Evolutionary conservation across 2,797 vertebrate genomes (phyloP).

Genomic region (Smutsia gigantea): DNA sequence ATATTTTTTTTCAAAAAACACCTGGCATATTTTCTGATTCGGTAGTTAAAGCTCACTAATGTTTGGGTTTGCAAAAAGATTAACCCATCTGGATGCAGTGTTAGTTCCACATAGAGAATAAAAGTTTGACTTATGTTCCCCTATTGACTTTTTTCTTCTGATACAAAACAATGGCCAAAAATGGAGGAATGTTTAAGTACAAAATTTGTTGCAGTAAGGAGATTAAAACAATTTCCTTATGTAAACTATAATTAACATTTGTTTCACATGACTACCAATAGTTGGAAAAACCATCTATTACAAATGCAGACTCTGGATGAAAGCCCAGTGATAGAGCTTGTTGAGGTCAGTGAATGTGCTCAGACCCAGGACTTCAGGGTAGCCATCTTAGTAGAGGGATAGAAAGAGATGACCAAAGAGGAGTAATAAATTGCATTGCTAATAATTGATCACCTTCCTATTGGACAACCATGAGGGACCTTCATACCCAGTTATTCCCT

Average conservation of each 20-base stretch:
- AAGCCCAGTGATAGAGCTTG: conserved; percentile 4
- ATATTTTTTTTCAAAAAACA: conserved; percentile 14
- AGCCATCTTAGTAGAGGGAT: background rate
- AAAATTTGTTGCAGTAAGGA: conserved; percentile 79
- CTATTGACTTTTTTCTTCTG: background rate
- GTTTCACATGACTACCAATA: background rate
- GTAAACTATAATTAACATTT: conserved; percentile 62
- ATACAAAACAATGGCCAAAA: conserved; percentile 39
- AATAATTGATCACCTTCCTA: background rate
- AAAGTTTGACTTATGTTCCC: background rate
- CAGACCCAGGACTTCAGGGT: background rate
- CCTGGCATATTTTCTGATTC: conserved; percentile 35
- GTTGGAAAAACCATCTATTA: conserved; percentile 57
- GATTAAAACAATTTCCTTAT: conserved; percentile 30
- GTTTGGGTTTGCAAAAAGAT: conserved; percentile 17
- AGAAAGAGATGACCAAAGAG: conserved; percentile 24
- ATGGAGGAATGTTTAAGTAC: conserved; percentile 54
- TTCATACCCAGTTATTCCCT: background rate
- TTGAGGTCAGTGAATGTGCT: background rate
- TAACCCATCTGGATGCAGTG: background rate
- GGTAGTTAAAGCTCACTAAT: background rate
- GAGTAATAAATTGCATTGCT: background rate
- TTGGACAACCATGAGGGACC: background rate
- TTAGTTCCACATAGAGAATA: background rate
- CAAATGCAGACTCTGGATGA: conserved; percentile 39